A percentile compares a stretch with the other conserved stretches of the same genome.
Evolutionary conservation across 2,888 invertebrate species (phyloP).

Genomic region (Heteropelma amictum): DNA sequence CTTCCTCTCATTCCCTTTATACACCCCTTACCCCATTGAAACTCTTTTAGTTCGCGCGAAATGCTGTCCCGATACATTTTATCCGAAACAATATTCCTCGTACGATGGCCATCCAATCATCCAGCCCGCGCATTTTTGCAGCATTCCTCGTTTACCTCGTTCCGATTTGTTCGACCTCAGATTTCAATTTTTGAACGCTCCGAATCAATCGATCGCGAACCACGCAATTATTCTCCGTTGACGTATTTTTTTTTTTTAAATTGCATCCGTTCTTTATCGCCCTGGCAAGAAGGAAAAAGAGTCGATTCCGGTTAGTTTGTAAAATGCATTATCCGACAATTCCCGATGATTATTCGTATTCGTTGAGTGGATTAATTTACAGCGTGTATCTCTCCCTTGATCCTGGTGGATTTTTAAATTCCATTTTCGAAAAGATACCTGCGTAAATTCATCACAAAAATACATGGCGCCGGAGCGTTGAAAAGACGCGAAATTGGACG

Average conservation of each 20-base stretch:
- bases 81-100: slow-evolving; percentile 29
- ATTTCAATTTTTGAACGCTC: slow-evolving; percentile 35
- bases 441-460: no score
- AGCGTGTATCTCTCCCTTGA: no score
- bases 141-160: slow-evolving; percentile 18
- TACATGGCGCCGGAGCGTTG: no score
- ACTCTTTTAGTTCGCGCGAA: slow-evolving; percentile 56
- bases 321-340: no score
- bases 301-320: no score
- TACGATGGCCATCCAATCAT: not conserved
- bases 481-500: no score
- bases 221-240: not conserved
- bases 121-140: slow-evolving; percentile 7
- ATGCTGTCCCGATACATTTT: slow-evolving; percentile 31
- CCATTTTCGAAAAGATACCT: no score
- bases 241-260: not conserved
- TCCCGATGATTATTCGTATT: no score
- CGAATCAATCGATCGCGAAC: slow-evolving; percentile 18
- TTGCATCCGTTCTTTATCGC: not conserved
- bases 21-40: not conserved
- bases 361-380: no score
- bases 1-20: not conserved
- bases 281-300: not conserved
- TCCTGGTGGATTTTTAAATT: no score
- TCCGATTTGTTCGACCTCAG: slow-evolving; percentile 30